phyloP scores from a whole-genome alignment of 2,888 invertebrate genomes.

The Stenotaenia linearis region DNA sequence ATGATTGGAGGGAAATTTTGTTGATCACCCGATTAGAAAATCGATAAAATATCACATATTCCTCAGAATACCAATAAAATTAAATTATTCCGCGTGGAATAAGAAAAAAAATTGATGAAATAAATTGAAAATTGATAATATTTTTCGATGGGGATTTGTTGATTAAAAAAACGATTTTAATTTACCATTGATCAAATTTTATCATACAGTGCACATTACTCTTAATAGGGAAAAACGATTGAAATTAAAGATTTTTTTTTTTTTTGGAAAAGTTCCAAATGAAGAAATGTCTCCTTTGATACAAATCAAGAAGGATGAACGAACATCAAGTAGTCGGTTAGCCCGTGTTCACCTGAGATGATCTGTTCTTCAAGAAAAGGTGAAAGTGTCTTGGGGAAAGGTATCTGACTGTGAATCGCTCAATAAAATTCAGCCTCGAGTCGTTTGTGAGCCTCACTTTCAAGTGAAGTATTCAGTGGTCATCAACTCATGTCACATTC shows the following conservation, averaged over 20 bases:
- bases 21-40: background rate
- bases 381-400: constrained; percentile 6
- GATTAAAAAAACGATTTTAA: background rate
- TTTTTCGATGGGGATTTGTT: background rate
- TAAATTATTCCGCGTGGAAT: background rate
- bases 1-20: background rate
- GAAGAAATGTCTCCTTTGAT: background rate
- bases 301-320: background rate
- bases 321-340: background rate
- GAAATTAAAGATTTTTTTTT: background rate
- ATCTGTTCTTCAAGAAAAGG: constrained; percentile 21
- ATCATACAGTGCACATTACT: background rate
- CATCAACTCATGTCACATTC: background rate
- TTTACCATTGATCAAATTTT: background rate
- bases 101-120: too few species aligned
- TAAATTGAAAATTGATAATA: too few species aligned
- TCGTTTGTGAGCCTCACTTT: constrained; percentile 12
- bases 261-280: background rate
- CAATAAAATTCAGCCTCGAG: constrained; percentile 26
- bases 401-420: constrained; percentile 24
- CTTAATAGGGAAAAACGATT: background rate
- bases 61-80: background rate
- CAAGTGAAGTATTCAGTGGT: constrained; percentile 14
- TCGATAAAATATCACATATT: background rate
- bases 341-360: constrained; percentile 10